phyloP scores from a whole-genome alignment of 2,797 vertebrate species.

The Anisognathus igniventris region DNA sequence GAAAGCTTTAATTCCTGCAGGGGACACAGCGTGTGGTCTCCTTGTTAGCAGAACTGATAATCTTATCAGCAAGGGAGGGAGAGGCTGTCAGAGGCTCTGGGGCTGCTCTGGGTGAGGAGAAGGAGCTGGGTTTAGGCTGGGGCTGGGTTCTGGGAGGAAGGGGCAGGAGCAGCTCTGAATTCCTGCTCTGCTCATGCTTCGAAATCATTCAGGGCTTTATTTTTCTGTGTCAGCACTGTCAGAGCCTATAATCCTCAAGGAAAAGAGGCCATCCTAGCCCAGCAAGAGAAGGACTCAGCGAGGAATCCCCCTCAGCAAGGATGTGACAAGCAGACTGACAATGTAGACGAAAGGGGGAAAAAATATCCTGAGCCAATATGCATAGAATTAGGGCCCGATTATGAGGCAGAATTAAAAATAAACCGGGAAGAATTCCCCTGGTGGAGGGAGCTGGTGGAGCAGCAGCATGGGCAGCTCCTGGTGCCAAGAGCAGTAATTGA shows the following conservation, averaged over 20 bases:
- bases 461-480: not conserved
- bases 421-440: not conserved
- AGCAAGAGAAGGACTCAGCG: slow-evolving; percentile 8
- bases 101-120: not conserved
- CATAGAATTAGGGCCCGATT: not conserved
- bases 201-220: slow-evolving; percentile 45
- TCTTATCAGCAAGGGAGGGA: not conserved
- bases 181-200: slow-evolving; percentile 12
- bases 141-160: not conserved
- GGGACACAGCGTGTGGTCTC: not conserved
- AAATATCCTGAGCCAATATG: not conserved
- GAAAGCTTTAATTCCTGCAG: not conserved
- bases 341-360: not conserved
- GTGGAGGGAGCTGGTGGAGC: not conserved
- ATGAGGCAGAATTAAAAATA: slow-evolving; percentile 12
- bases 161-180: not conserved
- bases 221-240: slow-evolving; percentile 71
- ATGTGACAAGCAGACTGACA: slow-evolving; percentile 57
- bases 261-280: slow-evolving; percentile 51
- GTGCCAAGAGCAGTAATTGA: not conserved
- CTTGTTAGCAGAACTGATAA: not conserved
- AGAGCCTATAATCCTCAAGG: slow-evolving; percentile 49
- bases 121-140: not conserved
- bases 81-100: not conserved
- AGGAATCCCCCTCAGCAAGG: slow-evolving; percentile 68